Percentiles rank a stretch among this genome's conserved stretches.
Conservation (phyloP, 1,140 invertebrate species). For the Teleogryllus occipitalis region DNA sequence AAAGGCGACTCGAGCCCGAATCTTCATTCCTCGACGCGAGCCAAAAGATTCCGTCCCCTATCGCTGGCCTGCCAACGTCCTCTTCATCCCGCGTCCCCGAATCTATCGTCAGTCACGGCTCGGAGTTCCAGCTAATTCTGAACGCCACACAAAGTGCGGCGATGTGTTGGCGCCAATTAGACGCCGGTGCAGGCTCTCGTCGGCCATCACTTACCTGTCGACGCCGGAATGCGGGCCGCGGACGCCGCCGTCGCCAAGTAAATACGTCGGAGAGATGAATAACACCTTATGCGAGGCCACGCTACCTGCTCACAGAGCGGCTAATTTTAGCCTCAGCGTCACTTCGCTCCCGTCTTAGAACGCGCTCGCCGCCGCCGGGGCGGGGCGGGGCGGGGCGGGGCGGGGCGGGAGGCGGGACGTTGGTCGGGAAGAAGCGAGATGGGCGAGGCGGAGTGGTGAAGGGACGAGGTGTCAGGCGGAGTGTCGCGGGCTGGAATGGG, state of each 20-base stretch:
- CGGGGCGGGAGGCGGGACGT: no score
- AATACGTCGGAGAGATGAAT: neutral
- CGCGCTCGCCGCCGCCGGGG: no score
- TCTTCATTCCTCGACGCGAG: no score
- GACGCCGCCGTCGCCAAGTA: neutral
- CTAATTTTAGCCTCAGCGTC: no score
- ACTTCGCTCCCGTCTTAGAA: no score
- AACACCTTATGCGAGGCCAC: conserved; percentile 3
- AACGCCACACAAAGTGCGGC: neutral
- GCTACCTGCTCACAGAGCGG: neutral
- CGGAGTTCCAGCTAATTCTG: neutral
- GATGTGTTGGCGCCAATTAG: conserved; percentile 3
- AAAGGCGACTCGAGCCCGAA: no score
- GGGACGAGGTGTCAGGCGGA: neutral
- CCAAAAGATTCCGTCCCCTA: neutral
- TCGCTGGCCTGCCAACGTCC: neutral
- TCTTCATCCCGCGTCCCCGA: neutral
- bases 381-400: no score
- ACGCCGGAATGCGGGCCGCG: neutral
- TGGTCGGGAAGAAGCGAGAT: neutral
- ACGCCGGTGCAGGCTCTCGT: neutral
- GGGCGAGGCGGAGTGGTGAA: neutral
- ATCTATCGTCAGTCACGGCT: neutral
- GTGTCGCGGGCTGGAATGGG: no score
- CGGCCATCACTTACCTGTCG: neutral